A percentile compares a stretch with the other conserved stretches of the same genome.
Evolutionary conservation across 2,113 vertebrate genomes (phyloP).

Genomic region (Glaucomys volans): DNA sequence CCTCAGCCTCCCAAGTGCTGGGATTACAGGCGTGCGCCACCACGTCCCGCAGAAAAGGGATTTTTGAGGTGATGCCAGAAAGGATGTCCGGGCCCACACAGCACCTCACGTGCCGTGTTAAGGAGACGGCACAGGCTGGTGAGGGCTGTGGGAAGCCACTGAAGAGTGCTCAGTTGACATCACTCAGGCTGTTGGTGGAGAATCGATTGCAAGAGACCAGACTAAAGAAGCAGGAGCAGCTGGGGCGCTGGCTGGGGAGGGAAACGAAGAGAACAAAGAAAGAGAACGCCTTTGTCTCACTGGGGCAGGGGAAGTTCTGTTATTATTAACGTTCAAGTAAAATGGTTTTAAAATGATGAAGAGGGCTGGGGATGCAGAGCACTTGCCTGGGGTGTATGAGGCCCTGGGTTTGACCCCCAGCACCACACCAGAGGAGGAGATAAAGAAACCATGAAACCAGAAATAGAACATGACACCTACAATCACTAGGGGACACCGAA

Average conservation of each 20-base stretch:
- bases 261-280: neutral
- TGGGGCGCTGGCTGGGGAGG: neutral
- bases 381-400: no score
- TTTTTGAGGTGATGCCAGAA: neutral
- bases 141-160: neutral
- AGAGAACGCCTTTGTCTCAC: neutral
- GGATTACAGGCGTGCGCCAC: no score
- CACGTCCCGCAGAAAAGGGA: no score
- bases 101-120: neutral
- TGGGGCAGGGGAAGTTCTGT: neutral
- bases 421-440: no score
- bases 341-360: neutral
- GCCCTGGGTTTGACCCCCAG: no score
- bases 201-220: neutral
- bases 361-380: no score
- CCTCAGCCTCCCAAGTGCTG: no score
- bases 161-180: neutral
- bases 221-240: neutral
- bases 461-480: no score
- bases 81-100: neutral
- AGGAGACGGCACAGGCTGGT: neutral
- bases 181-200: neutral
- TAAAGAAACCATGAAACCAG: no score
- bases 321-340: neutral
- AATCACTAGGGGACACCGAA: no score